phyloP scores from a whole-genome alignment of 2,113 vertebrate species.

The Salvelinus namaycush region DNA sequence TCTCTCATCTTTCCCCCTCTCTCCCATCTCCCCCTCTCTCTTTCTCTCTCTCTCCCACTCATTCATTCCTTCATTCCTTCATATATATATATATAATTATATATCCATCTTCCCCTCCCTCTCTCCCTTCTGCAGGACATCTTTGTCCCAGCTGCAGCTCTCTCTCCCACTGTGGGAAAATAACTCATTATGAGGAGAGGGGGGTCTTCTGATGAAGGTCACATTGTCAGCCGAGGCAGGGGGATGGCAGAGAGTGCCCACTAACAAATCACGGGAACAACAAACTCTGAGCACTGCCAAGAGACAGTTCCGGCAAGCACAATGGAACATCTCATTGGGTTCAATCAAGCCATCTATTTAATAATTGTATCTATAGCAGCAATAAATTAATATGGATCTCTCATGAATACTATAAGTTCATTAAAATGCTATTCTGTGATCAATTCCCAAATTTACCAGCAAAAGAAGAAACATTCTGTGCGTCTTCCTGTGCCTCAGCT shows the following conservation, averaged over 20 bases:
- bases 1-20: constrained; percentile 10
- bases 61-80: no score
- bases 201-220: constrained; percentile 48
- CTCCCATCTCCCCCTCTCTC: background rate
- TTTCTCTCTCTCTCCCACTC: constrained; percentile 12
- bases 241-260: background rate
- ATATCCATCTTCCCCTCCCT: background rate
- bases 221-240: constrained; percentile 57
- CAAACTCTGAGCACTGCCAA: background rate
- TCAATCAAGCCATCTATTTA: background rate
- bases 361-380: background rate
- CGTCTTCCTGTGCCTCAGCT: no score
- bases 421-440: background rate
- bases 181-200: constrained; percentile 68
- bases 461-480: background rate
- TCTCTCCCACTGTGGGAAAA: constrained; percentile 70
- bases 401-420: background rate
- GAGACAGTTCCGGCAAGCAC: background rate
- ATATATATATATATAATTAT: no score
- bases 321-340: background rate
- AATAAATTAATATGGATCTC: background rate
- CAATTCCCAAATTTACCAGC: background rate
- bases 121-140: constrained; percentile 7
- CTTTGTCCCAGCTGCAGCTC: constrained; percentile 19
- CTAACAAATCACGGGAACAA: constrained; percentile 8